Base-by-base conservation (phyloP, 2,888 invertebrate genomes). In the Drosophila peninsularis region DNA sequence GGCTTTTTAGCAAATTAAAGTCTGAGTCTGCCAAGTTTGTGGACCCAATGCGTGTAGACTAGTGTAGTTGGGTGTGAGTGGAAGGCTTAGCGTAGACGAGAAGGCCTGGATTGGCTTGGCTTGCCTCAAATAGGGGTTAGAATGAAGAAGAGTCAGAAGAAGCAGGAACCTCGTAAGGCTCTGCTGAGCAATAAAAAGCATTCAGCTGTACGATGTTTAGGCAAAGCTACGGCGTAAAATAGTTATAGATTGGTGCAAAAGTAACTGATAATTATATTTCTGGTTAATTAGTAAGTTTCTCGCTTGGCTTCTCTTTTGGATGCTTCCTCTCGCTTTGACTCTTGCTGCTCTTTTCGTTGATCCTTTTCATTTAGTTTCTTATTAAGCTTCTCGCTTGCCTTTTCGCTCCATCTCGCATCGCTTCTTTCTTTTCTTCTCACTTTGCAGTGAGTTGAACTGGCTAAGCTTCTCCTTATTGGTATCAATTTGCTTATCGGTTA, bases 1-100 rank as follows among this genome's bases (percentile, higher is more conserved):
- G 69, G 79, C 86, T 86, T 80, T 82, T 77, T 80, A 72, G 53
- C 80, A 85, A 82, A 84, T 82, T 84, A 84, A 64, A 73, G 77
- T 63, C 63, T 75, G 27, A 45, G 45, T 61, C 75, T 75, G 71
- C 42, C 62, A 54, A 41, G 34, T 62, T 24, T 63, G 50, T 41
- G 10, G 30, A 27, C 52, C 36, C 36, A 1, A 19, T 49, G 11
- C 32, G 9, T 30, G 30, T 30, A 30, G 39, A 10, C 11, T 36
- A 52, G 36, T 65, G 27, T 34, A 34, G 41, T 3, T 34, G 9
- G 24, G 24, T 50, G 58, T 36, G 53, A 21, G 37, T 54, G 55
- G 32, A 45, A 45, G 42, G 62, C 19, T 32, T 39, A 50, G 62
- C 39, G 55, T 39, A 19, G 47, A 32, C 24, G 39, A 42, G 36